Evolutionary conservation across 2,797 vertebrate species (phyloP).

Genomic region (Hippopotamyrus pictus): DNA sequence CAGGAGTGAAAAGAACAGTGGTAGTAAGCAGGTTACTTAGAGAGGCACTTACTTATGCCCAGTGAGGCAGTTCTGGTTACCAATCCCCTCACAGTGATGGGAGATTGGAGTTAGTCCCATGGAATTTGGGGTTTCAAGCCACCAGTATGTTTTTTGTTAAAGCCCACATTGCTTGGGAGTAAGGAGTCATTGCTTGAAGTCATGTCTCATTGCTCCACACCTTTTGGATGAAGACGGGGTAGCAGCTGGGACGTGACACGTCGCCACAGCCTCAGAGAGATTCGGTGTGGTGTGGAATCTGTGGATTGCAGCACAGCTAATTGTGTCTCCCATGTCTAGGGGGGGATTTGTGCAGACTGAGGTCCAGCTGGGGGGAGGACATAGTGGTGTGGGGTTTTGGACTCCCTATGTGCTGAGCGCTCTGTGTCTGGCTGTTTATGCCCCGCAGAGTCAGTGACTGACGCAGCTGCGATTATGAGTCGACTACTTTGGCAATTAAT

Average conservation of each 20-base stretch:
- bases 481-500: conserved; percentile 25
- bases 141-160: neutral
- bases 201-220: neutral
- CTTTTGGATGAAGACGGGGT: neutral
- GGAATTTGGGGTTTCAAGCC: neutral
- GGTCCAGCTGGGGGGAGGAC: neutral
- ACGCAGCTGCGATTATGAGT: conserved; percentile 26
- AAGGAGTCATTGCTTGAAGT: neutral
- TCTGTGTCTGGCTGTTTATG: neutral
- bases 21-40: neutral
- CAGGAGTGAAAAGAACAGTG: neutral
- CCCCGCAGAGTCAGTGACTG: conserved; percentile 5
- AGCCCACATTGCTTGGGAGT: neutral
- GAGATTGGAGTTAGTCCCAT: neutral
- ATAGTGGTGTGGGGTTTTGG: neutral
- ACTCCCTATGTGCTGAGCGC: neutral
- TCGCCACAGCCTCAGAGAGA: neutral
- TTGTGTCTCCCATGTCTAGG: neutral
- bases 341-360: neutral
- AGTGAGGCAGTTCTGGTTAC: neutral
- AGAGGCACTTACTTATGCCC: neutral
- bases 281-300: neutral
- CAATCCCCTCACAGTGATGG: neutral
- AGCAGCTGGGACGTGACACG: neutral
- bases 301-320: neutral